Conservation (phyloP, 2,797 vertebrate species). For the Poeciliopsis gracilis region DNA sequence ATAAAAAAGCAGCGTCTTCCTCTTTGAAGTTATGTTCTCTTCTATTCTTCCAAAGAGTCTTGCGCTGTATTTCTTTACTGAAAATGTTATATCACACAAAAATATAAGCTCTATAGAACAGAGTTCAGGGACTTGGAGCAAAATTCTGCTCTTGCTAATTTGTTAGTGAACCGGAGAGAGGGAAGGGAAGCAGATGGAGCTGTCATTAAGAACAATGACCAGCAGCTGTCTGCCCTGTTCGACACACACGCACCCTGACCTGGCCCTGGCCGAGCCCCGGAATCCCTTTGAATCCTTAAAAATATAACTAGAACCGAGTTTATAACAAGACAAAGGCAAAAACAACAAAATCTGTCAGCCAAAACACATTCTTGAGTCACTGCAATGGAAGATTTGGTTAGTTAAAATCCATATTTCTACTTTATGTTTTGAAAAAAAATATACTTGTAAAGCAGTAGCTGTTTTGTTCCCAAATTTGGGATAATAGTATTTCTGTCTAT, state of each 20-base stretch:
- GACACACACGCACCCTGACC: constrained; percentile 79
- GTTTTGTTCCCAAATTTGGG: not conserved
- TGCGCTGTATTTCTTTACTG: constrained; percentile 10
- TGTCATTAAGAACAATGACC: constrained; percentile 90
- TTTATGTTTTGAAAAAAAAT: not conserved
- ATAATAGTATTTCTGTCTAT: not conserved
- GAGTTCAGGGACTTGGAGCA: constrained; percentile 84
- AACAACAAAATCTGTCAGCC: not conserved
- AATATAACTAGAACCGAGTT: constrained; percentile 1
- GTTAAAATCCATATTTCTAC: not conserved
- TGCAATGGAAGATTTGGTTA: too few relatives aligned
- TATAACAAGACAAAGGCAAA: not conserved
- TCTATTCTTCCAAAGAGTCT: constrained; percentile 20
- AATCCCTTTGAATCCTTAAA: constrained; percentile 22
- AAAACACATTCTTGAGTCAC: not conserved
- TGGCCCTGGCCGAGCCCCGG: constrained; percentile 41
- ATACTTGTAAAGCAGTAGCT: not conserved
- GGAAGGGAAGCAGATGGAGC: constrained; percentile 92
- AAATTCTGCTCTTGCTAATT: constrained; percentile 88
- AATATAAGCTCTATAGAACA: constrained; percentile 57
- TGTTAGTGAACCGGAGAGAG: constrained; percentile 76
- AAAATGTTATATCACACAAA: constrained; percentile 21
- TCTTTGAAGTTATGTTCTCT: constrained; percentile 27
- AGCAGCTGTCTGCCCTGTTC: constrained; percentile 89
- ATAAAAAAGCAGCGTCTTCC: constrained; percentile 26